A percentile compares a stretch with the other conserved stretches of the same genome.
phyloP scores from a whole-genome alignment of 2,113 vertebrate species.

The Cavia porcellus region DNA sequence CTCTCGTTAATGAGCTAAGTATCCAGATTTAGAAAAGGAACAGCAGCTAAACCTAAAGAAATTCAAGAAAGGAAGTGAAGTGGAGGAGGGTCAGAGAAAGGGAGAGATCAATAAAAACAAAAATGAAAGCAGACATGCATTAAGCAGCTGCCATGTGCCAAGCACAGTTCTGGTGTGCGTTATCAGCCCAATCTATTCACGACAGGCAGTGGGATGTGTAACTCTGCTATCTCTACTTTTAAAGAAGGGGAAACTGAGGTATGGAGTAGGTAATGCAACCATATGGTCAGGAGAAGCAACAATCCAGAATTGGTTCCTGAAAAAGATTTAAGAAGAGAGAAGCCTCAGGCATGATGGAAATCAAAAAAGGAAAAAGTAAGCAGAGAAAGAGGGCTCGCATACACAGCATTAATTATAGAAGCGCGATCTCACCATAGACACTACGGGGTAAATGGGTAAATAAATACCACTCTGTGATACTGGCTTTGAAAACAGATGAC shows the following conservation, averaged over 20 bases:
- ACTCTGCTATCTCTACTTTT: background rate
- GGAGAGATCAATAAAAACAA: background rate
- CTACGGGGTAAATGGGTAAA: background rate
- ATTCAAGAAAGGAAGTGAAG: background rate
- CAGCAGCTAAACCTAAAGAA: background rate
- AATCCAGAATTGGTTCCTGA: background rate
- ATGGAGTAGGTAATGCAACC: background rate
- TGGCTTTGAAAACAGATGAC: slow-evolving; percentile 40
- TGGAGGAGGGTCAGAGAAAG: background rate
- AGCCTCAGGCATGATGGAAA: background rate
- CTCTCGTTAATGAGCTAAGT: background rate
- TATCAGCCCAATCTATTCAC: background rate
- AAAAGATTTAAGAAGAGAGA: background rate
- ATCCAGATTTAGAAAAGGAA: background rate
- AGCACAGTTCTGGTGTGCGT: background rate
- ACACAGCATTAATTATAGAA: background rate
- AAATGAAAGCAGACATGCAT: background rate
- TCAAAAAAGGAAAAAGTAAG: background rate
- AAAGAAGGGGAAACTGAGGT: background rate
- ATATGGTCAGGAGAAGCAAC: no score
- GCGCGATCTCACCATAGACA: background rate
- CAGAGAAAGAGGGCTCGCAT: background rate
- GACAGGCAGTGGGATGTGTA: background rate
- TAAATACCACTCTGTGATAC: background rate
- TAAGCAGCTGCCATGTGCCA: background rate